phyloP scores from a whole-genome alignment of 1,140 invertebrate genomes.

The Colletes latitarsis region DNA sequence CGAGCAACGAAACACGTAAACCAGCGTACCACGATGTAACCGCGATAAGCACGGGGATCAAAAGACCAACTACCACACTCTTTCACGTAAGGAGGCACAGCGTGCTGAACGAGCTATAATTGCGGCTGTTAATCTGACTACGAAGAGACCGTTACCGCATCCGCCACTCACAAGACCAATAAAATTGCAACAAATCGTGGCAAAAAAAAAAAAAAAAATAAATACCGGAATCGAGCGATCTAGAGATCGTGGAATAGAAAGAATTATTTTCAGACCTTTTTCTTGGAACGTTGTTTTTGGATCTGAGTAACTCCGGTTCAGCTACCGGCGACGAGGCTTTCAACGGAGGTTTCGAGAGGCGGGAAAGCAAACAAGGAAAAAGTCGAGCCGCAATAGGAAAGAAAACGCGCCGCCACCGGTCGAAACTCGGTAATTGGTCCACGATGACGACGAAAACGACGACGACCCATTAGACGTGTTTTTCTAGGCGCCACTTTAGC shows the following conservation, averaged over 20 bases:
- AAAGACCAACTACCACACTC: not conserved
- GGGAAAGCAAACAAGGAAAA: not conserved
- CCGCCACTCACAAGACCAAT: not conserved
- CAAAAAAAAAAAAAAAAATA: not conserved
- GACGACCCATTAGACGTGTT: constrained; percentile 55
- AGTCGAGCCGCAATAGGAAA: not conserved
- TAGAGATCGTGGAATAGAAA: too few species aligned
- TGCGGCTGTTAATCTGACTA: constrained; percentile 22
- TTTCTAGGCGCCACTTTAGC: constrained; percentile 42
- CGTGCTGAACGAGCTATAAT: constrained; percentile 9
- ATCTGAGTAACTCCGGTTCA: too few species aligned
- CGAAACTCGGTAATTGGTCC: constrained; percentile 37
- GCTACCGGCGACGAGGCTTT: too few species aligned
- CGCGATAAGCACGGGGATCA: constrained; percentile 22
- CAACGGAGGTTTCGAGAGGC: not conserved
- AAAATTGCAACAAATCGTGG: not conserved
- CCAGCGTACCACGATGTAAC: constrained; percentile 13
- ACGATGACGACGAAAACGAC: constrained; percentile 22
- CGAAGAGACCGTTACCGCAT: not conserved
- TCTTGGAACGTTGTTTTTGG: too few species aligned
- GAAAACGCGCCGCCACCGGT: not conserved
- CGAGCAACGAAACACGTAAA: constrained; percentile 16
- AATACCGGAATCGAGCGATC: not conserved
- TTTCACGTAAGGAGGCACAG: not conserved
- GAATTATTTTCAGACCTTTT: too few species aligned